Conservation (phyloP, 2,888 invertebrate species). For the Drosophila buzzatii region DNA sequence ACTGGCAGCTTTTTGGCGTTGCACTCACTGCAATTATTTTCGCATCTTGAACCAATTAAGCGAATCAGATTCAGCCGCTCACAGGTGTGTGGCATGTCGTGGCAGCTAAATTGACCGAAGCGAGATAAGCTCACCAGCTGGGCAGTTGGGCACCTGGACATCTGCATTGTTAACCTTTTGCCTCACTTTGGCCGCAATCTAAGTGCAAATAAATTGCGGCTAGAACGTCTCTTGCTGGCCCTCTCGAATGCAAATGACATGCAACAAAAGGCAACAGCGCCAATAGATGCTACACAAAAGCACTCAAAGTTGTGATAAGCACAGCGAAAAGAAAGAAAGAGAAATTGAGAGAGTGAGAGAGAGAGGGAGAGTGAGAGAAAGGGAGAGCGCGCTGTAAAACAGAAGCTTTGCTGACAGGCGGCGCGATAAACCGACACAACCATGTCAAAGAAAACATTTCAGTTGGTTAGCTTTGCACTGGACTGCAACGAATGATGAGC, state of each 20-base stretch:
- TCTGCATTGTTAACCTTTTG: conserved; percentile 74
- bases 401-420: conserved; percentile 72
- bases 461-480: conserved; percentile 75
- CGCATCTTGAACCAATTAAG: conserved; percentile 77
- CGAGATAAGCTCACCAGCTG: conserved; percentile 53
- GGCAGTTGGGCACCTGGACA: conserved; percentile 14
- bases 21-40: conserved; percentile 67
- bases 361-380: conserved; percentile 1
- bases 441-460: conserved; percentile 79
- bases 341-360: not conserved
- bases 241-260: conserved; percentile 68
- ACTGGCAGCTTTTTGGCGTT: conserved; percentile 18
- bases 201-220: conserved; percentile 81
- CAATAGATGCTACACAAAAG: conserved; percentile 45
- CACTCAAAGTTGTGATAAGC: conserved; percentile 30
- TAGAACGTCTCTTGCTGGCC: conserved; percentile 40
- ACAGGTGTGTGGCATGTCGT: conserved; percentile 62
- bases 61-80: conserved; percentile 49
- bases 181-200: conserved; percentile 52
- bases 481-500: conserved; percentile 65
- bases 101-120: conserved; percentile 21
- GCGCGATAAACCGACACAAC: conserved; percentile 77
- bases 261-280: conserved; percentile 69
- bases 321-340: conserved; percentile 6
- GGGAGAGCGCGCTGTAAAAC: conserved; percentile 1